phyloP scores from a whole-genome alignment of 1,140 invertebrate species.

The Phenacoccus solenopsis region DNA sequence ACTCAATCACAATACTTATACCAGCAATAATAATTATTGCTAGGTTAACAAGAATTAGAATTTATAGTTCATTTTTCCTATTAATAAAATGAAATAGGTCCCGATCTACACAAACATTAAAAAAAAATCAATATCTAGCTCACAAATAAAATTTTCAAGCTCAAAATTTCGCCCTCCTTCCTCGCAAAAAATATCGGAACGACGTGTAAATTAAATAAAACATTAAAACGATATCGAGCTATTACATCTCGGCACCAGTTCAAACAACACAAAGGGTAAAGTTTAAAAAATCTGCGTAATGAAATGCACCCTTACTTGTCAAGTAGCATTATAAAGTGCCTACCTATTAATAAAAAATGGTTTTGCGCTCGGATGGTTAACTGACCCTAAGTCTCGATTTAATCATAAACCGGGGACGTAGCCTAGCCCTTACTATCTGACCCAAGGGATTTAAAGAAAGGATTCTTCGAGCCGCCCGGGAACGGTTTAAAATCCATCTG shows the following conservation, averaged over 20 bases:
- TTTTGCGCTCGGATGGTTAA: constrained; percentile 13
- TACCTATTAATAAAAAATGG: constrained; percentile 17
- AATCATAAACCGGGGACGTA: constrained; percentile 1
- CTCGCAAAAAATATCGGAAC: background rate
- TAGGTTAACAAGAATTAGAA: too few species aligned
- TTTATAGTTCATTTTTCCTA: too few species aligned
- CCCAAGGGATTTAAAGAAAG: background rate
- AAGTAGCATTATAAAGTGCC: constrained; percentile 16
- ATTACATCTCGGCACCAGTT: background rate
- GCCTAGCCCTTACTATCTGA: background rate
- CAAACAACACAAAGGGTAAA: background rate
- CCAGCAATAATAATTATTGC: too few species aligned
- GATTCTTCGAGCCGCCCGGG: background rate
- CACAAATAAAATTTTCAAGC: too few species aligned
- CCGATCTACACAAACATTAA: too few species aligned
- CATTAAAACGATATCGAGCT: background rate
- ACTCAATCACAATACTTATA: too few species aligned
- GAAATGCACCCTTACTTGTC: constrained; percentile 14
- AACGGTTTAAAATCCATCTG: constrained; percentile 7
- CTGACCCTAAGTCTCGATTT: constrained; percentile 10
- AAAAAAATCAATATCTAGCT: too few species aligned
- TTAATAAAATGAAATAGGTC: too few species aligned
- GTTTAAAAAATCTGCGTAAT: constrained; percentile 13
- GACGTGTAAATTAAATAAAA: constrained; percentile 3
- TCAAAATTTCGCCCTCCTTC: background rate